Conservation (phyloP, 2,888 invertebrate genomes). For the Epinotia bilunana region DNA sequence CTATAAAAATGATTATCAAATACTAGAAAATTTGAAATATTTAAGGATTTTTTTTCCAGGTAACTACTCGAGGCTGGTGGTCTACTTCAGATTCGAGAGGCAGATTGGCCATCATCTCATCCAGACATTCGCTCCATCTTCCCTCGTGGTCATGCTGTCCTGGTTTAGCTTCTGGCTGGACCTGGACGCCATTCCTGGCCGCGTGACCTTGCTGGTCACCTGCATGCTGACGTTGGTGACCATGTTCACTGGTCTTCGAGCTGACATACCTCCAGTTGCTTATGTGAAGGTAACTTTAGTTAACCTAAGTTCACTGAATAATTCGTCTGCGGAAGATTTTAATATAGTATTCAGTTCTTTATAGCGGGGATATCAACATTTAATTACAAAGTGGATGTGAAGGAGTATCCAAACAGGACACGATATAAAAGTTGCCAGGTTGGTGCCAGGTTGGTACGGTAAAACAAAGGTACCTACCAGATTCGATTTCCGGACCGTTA, state of each 20-base stretch:
- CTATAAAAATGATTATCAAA: not conserved
- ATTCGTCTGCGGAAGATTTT: too few relatives aligned
- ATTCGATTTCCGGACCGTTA: too few relatives aligned
- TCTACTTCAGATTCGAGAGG: slow-evolving; percentile 91
- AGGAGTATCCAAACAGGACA: not conserved
- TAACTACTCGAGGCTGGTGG: slow-evolving; percentile 91
- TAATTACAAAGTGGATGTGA: not conserved
- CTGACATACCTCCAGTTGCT: slow-evolving; percentile 93
- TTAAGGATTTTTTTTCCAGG: slow-evolving; percentile 72
- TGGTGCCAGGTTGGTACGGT: too few relatives aligned
- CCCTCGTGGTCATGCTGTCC: slow-evolving; percentile 91
- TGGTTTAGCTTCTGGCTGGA: slow-evolving; percentile 96
- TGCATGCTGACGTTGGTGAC: slow-evolving; percentile 94
- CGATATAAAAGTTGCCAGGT: not conserved
- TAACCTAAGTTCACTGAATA: too few relatives aligned
- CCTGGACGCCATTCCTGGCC: slow-evolving; percentile 92
- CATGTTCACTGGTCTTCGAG: slow-evolving; percentile 92
- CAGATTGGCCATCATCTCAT: slow-evolving; percentile 94
- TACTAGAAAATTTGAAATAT: not conserved
- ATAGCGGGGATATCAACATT: not conserved
- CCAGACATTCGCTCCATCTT: slow-evolving; percentile 93
- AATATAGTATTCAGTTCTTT: too few relatives aligned
- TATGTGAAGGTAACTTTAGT: slow-evolving; percentile 89
- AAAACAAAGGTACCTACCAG: too few relatives aligned
- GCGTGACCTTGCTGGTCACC: slow-evolving; percentile 92